These are phyloP conservation scores for Callionymus lyra DNA, from an alignment of 2,113 vertebrate species.

Conservation along the genomic window DNA sequence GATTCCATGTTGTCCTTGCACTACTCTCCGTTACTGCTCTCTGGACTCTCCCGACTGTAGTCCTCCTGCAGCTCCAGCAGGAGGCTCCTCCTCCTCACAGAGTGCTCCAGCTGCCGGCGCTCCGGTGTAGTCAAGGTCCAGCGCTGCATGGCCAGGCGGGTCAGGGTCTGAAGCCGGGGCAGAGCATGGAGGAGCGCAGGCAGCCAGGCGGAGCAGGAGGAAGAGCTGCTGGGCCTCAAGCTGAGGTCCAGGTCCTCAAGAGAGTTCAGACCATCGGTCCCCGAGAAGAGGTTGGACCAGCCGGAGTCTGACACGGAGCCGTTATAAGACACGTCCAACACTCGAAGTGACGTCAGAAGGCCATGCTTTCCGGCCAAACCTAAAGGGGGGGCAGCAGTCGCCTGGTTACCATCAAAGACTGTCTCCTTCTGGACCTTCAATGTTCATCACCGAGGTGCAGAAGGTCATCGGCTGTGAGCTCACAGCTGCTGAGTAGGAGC, in stretches of 20 bases:
- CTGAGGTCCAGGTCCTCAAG: constrained; percentile 76
- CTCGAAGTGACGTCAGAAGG: constrained; percentile 57
- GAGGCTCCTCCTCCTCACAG: constrained; percentile 56
- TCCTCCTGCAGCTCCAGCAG: constrained; percentile 52
- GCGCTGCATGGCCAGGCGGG: constrained; percentile 66
- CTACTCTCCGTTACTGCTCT: neutral
- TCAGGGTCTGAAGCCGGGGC: constrained; percentile 58
- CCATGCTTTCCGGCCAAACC: constrained; percentile 51
- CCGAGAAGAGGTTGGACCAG: constrained; percentile 66
- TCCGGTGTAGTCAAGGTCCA: constrained; percentile 61
- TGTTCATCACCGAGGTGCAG: constrained; percentile 65
- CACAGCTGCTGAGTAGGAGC: constrained; percentile 82
- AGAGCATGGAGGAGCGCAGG: constrained; percentile 60
- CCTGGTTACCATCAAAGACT: no score
- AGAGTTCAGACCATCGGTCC: constrained; percentile 59
- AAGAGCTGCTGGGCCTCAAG: constrained; percentile 53
- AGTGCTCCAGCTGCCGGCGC: constrained; percentile 49
- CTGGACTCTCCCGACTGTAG: constrained; percentile 17
- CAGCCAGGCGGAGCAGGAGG: constrained; percentile 67
- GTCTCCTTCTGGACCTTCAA: neutral
- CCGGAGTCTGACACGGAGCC: constrained; percentile 56
- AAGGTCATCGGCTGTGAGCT: constrained; percentile 73
- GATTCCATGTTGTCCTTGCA: no score
- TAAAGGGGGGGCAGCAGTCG: constrained; percentile 28
- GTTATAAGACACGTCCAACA: constrained; percentile 80